These are phyloP conservation scores for Phalacrocorax aristotelis DNA, from an alignment of 2,113 vertebrate species.

Conservation along the genomic window DNA sequence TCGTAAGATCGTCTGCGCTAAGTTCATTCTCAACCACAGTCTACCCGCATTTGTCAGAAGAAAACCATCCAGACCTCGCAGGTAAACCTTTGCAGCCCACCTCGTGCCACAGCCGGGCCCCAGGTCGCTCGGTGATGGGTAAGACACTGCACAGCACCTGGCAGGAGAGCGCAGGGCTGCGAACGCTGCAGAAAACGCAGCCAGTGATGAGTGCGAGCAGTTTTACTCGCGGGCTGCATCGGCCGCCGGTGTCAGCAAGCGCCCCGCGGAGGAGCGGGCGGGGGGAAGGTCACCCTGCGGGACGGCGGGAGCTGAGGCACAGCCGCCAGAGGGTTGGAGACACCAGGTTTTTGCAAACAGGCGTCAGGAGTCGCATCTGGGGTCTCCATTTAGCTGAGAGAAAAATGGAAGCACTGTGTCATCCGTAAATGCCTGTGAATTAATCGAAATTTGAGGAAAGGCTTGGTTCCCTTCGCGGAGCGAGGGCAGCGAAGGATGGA, in stretches of 20 bases:
- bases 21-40: background rate
- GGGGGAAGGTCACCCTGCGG: background rate
- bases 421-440: background rate
- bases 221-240: background rate
- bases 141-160: accelerated
- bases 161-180: accelerated
- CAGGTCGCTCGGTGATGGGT: accelerated
- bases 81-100: accelerated
- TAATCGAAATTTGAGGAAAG: background rate
- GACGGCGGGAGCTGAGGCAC: too few species aligned
- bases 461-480: too few species aligned
- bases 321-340: too few species aligned
- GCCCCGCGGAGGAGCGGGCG: background rate
- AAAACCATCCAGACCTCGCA: accelerated
- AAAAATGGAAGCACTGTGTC: background rate
- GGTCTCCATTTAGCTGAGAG: background rate
- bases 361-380: background rate
- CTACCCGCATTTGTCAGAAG: background rate
- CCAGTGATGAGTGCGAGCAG: accelerated
- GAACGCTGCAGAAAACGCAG: accelerated
- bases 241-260: too few species aligned
- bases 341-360: background rate
- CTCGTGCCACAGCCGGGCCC: background rate
- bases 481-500: background rate
- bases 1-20: accelerated